Conservation (phyloP, 2,888 invertebrate genomes). For the Archips xylosteana region DNA sequence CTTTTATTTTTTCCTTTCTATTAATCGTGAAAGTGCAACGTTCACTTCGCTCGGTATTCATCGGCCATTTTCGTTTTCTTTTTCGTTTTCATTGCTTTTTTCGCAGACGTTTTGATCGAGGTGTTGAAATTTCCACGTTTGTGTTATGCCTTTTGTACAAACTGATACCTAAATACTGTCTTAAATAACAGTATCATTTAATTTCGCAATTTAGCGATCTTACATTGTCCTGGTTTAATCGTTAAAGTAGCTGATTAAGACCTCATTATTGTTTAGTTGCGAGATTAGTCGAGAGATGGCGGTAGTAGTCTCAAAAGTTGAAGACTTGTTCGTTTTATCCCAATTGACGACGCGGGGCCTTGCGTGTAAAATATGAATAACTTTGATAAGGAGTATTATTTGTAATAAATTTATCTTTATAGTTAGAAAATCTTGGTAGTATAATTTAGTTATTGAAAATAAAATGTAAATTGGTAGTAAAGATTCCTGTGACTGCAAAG, state of each 20-base stretch:
- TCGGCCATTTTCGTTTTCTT: slow-evolving; percentile 78
- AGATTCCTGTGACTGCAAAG: too few species aligned
- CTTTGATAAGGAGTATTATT: too few species aligned
- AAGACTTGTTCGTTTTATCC: slow-evolving; percentile 26
- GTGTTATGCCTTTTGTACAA: slow-evolving; percentile 13
- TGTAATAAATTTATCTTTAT: too few species aligned
- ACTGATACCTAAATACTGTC: slow-evolving; percentile 2
- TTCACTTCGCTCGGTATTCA: slow-evolving; percentile 80
- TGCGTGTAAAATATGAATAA: neutral
- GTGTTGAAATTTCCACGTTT: slow-evolving; percentile 53
- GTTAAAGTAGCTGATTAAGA: slow-evolving; percentile 47
- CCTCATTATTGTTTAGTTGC: slow-evolving; percentile 54
- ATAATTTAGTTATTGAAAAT: too few species aligned
- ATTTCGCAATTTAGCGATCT: neutral
- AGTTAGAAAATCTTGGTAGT: too few species aligned
- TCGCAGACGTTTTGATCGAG: slow-evolving; percentile 76
- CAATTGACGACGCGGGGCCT: neutral
- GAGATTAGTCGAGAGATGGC: slow-evolving; percentile 68
- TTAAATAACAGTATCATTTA: neutral
- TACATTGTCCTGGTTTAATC: neutral
- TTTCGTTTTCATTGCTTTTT: slow-evolving; percentile 77
- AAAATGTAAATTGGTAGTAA: too few species aligned
- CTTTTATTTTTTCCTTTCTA: slow-evolving; percentile 75
- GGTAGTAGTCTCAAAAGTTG: slow-evolving; percentile 58
- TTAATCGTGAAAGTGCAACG: slow-evolving; percentile 83